A percentile compares a stretch with the other conserved stretches of the same genome.
These are phyloP conservation scores for Chaenocephalus aceratus DNA, from an alignment of 2,113 vertebrate species.

Conservation along the genomic window DNA sequence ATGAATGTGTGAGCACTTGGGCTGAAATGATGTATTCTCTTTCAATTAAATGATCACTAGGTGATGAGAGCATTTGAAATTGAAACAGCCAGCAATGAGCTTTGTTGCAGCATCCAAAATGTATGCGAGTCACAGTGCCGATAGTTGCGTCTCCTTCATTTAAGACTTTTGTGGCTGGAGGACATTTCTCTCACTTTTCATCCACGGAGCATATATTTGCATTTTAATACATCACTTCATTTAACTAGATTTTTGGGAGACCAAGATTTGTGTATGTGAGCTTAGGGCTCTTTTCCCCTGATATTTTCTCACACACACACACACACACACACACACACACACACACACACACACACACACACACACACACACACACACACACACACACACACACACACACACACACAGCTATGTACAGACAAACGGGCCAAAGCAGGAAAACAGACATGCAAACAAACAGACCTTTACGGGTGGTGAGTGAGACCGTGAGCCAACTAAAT, in stretches of 20 bases:
- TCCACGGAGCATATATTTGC: conserved; percentile 54
- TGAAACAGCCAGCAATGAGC: not conserved
- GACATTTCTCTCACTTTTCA: conserved; percentile 36
- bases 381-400: conserved; percentile 9
- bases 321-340: not conserved
- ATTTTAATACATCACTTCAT: conserved; percentile 39
- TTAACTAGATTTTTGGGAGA: conserved; percentile 30
- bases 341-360: not conserved
- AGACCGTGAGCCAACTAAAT: conserved; percentile 68
- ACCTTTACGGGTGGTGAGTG: conserved; percentile 58
- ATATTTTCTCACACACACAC: not conserved
- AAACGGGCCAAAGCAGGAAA: conserved; percentile 26
- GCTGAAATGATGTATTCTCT: not conserved
- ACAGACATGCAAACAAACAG: conserved; percentile 61
- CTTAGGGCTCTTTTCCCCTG: not conserved
- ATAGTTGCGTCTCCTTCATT: conserved; percentile 28
- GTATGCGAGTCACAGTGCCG: conserved; percentile 7
- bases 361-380: conserved; percentile 12
- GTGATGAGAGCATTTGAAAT: not conserved
- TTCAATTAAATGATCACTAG: not conserved
- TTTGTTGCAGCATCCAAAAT: conserved; percentile 18
- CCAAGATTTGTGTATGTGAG: conserved; percentile 24
- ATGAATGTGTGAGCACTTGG: not conserved
- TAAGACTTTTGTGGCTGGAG: conserved; percentile 27
- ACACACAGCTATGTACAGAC: not conserved